Base-by-base conservation (phyloP, 2,888 invertebrate genomes). In the Sturmia bella region DNA sequence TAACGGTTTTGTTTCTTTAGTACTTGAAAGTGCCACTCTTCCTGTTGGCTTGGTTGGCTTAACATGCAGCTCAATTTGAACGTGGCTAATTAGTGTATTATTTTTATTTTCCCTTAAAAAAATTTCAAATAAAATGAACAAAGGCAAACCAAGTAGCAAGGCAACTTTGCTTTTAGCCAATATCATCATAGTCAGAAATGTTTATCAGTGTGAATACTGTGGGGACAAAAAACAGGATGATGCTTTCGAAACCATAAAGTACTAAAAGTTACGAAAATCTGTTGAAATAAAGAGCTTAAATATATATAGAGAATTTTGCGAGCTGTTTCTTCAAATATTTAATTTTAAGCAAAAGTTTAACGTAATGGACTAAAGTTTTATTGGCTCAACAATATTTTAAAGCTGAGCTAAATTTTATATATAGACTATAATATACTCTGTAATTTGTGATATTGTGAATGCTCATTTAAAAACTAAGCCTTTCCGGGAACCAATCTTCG, bases 1-100 rank as follows among this genome's bases (percentile, higher is more conserved):
- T n/a, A n/a, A 59, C 6, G n/a, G 27, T 39, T 45, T 70, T 57
- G 15, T 41, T 32, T 50, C 56, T 78, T 72, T 72, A 57, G 52
- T 66, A 52, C 52, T 70, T 59, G 43, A 59, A 66, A 66, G 59
- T 73, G 52, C 59, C 72, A 78, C 52, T 57, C 72, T 59, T 72
- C 64, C 72, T 59, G 45, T 59, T 24, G 59, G 63, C 74, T 57
- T 56, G 68, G 39, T 66, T 77, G 69, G 50, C 59, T 61, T 68
- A 59, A 48, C 41, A 56, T 68, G 32, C 41, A 63, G 72, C 61
- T 72, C 68, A 39, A 72, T 63, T 63, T 56, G 56, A 81, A 76
- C 69, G 59, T 82, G 82, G 78, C 78, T 82, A 82, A 82, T 82
- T 82, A 82, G 82, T 66, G 64, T 15, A 69, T 70, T 73, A 48